phyloP scores from a whole-genome alignment of 2,888 invertebrate genomes.

The Gibbula magus region DNA sequence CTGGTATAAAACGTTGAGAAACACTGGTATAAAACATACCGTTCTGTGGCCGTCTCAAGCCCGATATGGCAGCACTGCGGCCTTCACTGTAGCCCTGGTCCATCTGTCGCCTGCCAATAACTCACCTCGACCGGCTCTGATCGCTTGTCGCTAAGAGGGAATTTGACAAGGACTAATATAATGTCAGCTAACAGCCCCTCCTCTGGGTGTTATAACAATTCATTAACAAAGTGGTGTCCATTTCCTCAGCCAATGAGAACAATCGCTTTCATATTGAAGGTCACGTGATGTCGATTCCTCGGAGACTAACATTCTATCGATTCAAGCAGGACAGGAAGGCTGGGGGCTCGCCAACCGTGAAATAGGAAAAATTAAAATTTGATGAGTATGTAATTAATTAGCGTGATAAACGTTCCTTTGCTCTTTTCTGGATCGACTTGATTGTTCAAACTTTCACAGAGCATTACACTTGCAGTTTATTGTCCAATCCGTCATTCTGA shows the following conservation, averaged over 20 bases:
- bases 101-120: not conserved
- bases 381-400: constrained; percentile 20
- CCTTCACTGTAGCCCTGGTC: not conserved
- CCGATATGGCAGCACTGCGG: not conserved
- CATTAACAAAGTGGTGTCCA: constrained; percentile 20
- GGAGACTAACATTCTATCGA: constrained; percentile 3
- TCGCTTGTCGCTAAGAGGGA: not conserved
- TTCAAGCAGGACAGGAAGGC: not conserved
- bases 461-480: not conserved
- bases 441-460: not conserved
- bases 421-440: not conserved
- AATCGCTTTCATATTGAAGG: not conserved
- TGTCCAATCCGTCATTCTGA: not conserved
- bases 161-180: constrained; percentile 6
- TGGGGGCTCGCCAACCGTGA: not conserved
- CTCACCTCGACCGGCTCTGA: not conserved
- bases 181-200: constrained; percentile 5
- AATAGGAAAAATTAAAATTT: constrained; percentile 15
- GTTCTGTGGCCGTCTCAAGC: not conserved
- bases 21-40: not conserved
- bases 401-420: constrained; percentile 1
- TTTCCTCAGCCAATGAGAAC: constrained; percentile 14
- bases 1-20: no score
- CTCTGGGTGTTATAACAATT: constrained; percentile 16
- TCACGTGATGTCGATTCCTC: not conserved